Percentiles rank a stretch among this genome's conserved stretches.
Evolutionary conservation across 2,888 invertebrate species (phyloP).

Genomic region (Orgyia antiqua): DNA sequence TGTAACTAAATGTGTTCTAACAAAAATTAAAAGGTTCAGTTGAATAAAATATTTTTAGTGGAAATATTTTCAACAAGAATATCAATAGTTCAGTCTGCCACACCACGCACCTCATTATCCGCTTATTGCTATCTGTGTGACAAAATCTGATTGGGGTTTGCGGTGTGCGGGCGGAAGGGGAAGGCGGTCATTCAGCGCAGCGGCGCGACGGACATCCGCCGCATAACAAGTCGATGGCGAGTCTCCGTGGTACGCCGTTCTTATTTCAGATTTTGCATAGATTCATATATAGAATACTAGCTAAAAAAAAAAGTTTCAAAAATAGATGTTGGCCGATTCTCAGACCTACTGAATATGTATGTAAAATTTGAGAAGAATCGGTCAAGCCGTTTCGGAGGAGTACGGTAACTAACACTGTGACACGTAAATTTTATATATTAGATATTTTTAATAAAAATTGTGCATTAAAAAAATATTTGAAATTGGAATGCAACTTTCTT

Average conservation of each 20-base stretch:
- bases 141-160: slow-evolving; percentile 27
- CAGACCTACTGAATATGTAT: too few species aligned
- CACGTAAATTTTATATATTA: too few species aligned
- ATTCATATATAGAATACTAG: slow-evolving; percentile 47
- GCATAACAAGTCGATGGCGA: slow-evolving; percentile 78
- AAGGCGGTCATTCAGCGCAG: slow-evolving; percentile 77
- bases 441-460: too few species aligned
- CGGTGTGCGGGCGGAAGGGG: slow-evolving; percentile 58
- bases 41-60: too few species aligned
- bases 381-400: too few species aligned
- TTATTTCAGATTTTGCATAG: slow-evolving; percentile 65
- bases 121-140: slow-evolving; percentile 29
- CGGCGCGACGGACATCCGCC: slow-evolving; percentile 78
- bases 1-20: too few species aligned
- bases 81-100: too few species aligned
- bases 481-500: not conserved
- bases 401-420: too few species aligned
- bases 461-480: not conserved
- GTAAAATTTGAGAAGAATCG: too few species aligned
- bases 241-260: slow-evolving; percentile 51
- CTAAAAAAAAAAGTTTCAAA: slow-evolving; percentile 22
- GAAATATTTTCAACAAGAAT: too few species aligned
- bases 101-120: slow-evolving; percentile 10
- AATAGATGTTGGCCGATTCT: too few species aligned
- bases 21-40: too few species aligned